phyloP scores from a whole-genome alignment of 2,113 vertebrate genomes.

The Ondatra zibethicus region DNA sequence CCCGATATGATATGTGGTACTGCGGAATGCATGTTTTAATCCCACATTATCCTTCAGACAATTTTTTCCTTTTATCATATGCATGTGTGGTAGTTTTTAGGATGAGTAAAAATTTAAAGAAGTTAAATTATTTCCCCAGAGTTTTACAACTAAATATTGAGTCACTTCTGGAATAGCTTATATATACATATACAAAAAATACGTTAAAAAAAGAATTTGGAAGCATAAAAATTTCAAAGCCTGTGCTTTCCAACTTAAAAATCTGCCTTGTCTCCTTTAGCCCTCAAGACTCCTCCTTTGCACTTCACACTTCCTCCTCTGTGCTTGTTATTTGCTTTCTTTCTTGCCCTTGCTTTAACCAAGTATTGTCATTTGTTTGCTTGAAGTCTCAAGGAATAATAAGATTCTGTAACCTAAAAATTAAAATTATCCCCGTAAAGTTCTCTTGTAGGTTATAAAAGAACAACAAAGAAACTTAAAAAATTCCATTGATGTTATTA shows the following conservation, averaged over 20 bases:
- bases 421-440: not conserved
- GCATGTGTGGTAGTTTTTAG: not conserved
- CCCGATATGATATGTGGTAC: not conserved
- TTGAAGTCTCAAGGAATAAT: not conserved
- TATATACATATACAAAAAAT: not conserved
- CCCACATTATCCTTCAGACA: not conserved
- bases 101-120: not conserved
- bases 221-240: not conserved
- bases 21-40: not conserved
- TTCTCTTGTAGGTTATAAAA: not conserved
- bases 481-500: not conserved
- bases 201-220: not conserved
- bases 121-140: conserved; percentile 25
- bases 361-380: not conserved
- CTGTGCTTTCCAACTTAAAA: not conserved
- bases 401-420: not conserved
- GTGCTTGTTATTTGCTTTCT: not conserved
- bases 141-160: not conserved
- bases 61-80: not conserved
- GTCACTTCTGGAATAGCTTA: not conserved
- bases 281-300: no score
- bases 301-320: not conserved
- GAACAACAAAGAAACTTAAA: not conserved
- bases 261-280: not conserved
- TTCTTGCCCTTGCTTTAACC: not conserved